Percentiles rank a stretch among this genome's conserved stretches.
These are phyloP conservation scores for Girardinus metallicus DNA, from an alignment of 2,797 vertebrate species.

Conservation along the genomic window DNA sequence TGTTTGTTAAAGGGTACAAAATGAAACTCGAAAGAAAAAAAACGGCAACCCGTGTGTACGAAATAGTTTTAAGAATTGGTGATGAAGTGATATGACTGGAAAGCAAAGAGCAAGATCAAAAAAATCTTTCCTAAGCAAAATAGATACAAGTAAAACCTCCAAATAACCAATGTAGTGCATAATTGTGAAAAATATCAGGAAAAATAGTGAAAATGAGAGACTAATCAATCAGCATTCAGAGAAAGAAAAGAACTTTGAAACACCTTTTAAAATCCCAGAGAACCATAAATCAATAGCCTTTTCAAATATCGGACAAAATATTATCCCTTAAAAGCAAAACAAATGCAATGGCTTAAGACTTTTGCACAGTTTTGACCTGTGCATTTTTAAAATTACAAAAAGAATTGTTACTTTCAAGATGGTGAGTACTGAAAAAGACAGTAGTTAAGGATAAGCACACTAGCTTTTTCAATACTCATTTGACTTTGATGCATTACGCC, in stretches of 20 bases:
- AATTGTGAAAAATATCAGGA: neutral
- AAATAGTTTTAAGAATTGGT: neutral
- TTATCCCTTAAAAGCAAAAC: neutral
- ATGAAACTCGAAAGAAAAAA: neutral
- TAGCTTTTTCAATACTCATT: neutral
- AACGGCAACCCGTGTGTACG: neutral
- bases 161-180: neutral
- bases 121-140: neutral
- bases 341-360: neutral
- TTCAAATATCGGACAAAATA: neutral
- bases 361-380: neutral
- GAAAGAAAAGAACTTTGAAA: neutral
- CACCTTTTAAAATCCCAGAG: neutral
- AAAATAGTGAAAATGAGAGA: neutral
- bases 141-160: neutral
- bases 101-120: neutral
- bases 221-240: neutral
- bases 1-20: neutral
- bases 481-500: conserved; percentile 6
- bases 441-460: neutral
- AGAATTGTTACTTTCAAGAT: neutral
- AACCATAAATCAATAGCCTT: neutral
- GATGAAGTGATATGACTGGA: neutral
- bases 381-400: neutral
- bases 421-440: neutral